Base-by-base conservation (phyloP, 2,113 vertebrate genomes). In the Oryzias celebensis region DNA sequence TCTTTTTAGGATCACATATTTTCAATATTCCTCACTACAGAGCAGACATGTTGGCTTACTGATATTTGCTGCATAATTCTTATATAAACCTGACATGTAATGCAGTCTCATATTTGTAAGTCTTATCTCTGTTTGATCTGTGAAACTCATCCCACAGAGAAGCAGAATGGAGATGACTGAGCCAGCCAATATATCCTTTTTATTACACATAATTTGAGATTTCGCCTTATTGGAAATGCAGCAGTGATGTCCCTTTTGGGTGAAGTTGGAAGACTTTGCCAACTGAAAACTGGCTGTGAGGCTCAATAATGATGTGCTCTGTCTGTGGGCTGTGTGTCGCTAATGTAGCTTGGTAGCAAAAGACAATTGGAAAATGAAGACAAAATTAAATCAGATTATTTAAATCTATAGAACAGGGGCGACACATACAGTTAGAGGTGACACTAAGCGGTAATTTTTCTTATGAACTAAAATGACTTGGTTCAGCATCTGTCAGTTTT, bases 181-280 rank as follows among this genome's bases (percentile, higher is more conserved):
- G 3, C 42, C 49, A 53, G n/a, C 24, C 50, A 50, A 44, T 64
- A 36, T 36, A 36, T 36, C 36, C 17, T 41, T 66, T 65, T 71
- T 18, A 49, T 59, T 41, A 31, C 24, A 58, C 43, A 48, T 44
- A 58, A 6, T 4, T 47, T 63, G 23, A 60, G 43, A 59, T 15
- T 52, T 65, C 1, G 4, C 12, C 18, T 68, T 22, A 66, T 23
- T 54, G 15, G 18, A 66, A 64, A 61, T 57, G 28, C 52, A 67
- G n/a, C 52, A 20, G 44, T 59, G 56, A 41, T 57, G 14, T 24
- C 28, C 17, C 28, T 68, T 62, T 43, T n/a, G 22, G 36, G 36
- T 36, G 36, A 36, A 36, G 36, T 36, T 36, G 36, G 36, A 36
- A 36, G 36, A 36, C 36, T 16, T 14, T 13, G 73, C 43, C 65